Evolutionary conservation across 2,113 vertebrate species (phyloP), one percentile per base, ranked within the genome.

Genomic region (Cyanoderma ruficeps): DNA sequence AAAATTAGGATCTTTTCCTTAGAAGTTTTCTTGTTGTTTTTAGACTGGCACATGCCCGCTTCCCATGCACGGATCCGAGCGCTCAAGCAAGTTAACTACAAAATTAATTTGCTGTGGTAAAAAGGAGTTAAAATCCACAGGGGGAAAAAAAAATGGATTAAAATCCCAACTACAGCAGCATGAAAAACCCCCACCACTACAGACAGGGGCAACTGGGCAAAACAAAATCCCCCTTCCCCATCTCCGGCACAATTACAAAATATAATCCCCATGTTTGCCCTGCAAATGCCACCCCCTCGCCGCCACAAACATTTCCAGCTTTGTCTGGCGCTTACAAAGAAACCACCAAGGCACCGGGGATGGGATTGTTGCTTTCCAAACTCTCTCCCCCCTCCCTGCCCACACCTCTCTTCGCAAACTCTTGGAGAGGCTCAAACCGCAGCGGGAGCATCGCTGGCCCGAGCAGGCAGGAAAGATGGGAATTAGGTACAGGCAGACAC

Each of bases 251-350:
- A 30, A 80, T 70, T 25, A 16, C 52, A 69, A 68, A 89, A 60
- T 5, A 41, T 16, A 53, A 57, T 71, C 59, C 52, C 41, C 14
- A 6, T 1, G 7, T 83, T 83, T 57, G 69, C 56, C 76, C 83
- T 70, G 68, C 5, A 53, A 92, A 83, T 50, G 82, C 59, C 70
- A 91, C 39, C 94, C 81, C 42, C 15, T 78, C 30, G 9, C 50
- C 1, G 0, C 4, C 2, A 71, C 64, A 70, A 86, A 56, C 71
- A 24, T 56, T 74, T 82, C 53, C 79, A 95, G 90, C 87, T 85
- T 93, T 68, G 85, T 90, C 75, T 35, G 30, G 69, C 16, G 79
- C 81, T 81, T 86, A 75, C 67, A 80, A 91, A 94, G 93, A 76
- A 94, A 33, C 74, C 89, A 67, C 28, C 13, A 15, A 71, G 47